Conservation (phyloP, 2,888 invertebrate species). For the Trissonchulus latispiculum region DNA sequence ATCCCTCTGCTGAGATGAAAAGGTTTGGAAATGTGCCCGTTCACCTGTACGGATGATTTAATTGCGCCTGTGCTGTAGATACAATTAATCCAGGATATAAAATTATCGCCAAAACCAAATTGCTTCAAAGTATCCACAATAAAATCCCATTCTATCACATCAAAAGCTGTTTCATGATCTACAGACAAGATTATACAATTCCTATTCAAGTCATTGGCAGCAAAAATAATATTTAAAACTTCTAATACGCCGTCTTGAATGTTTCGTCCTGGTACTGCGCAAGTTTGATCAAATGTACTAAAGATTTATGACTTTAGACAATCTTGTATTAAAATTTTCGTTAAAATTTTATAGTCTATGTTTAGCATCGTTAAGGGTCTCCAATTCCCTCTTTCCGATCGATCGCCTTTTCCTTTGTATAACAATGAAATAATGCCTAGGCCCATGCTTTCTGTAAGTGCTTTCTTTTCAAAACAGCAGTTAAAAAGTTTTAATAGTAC, state of each 20-base stretch:
- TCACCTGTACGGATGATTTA: slow-evolving; percentile 10
- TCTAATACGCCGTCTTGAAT: slow-evolving; percentile 7
- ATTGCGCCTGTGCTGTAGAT: background rate
- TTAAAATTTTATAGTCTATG: slow-evolving; percentile 15
- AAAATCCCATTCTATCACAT: background rate
- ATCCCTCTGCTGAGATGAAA: background rate
- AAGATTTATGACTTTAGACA: background rate
- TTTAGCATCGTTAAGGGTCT: slow-evolving; percentile 15
- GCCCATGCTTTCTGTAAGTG: background rate
- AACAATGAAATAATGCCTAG: slow-evolving; percentile 12
- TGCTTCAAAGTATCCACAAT: background rate
- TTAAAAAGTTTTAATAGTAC: background rate
- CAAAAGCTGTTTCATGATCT: slow-evolving; percentile 15
- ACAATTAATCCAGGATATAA: slow-evolving; percentile 1
- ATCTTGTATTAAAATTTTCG: slow-evolving; percentile 11
- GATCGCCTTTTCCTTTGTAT: slow-evolving; percentile 18
- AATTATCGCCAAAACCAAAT: background rate
- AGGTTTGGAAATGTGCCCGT: background rate
- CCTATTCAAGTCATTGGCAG: background rate
- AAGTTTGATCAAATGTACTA: slow-evolving; percentile 13
- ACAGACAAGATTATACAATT: background rate
- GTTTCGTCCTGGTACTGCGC: slow-evolving; percentile 17
- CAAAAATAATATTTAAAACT: background rate
- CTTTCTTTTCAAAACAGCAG: background rate
- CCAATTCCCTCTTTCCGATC: background rate